phyloP scores from a whole-genome alignment of 2,888 invertebrate species.

The Lapara coniferarum region DNA sequence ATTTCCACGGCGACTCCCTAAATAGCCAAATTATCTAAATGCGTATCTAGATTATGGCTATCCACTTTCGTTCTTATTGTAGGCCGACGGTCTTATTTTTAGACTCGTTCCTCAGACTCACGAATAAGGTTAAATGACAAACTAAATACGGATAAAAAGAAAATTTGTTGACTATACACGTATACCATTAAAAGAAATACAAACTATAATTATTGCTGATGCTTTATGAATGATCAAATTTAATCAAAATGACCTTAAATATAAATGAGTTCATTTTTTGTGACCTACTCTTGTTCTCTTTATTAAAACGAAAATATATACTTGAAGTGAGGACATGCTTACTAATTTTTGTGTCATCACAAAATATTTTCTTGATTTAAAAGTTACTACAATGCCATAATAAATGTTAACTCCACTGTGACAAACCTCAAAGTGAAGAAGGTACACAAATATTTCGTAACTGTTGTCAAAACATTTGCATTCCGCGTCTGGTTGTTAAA shows the following conservation, averaged over 20 bases:
- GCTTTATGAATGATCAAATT: neutral
- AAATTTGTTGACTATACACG: too few relatives aligned
- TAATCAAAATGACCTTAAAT: neutral
- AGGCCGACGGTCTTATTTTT: slow-evolving; percentile 13
- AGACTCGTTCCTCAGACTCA: neutral
- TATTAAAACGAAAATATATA: too few relatives aligned
- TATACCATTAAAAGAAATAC: neutral
- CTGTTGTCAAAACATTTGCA: too few relatives aligned
- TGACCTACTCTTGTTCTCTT: too few relatives aligned
- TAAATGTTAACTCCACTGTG: too few relatives aligned
- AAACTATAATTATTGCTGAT: neutral
- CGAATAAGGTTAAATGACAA: neutral
- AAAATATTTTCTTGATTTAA: too few relatives aligned
- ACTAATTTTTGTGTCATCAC: too few relatives aligned
- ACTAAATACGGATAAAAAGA: neutral
- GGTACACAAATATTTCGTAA: too few relatives aligned
- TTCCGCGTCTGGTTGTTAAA: too few relatives aligned
- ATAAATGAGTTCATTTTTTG: neutral
- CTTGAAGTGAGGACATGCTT: too few relatives aligned
- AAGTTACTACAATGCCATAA: too few relatives aligned
- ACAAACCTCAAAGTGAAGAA: too few relatives aligned
- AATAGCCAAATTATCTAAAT: slow-evolving; percentile 27
- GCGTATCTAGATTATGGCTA: slow-evolving; percentile 26
- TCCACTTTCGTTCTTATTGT: slow-evolving; percentile 26
- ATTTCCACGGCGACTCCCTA: slow-evolving; percentile 26